Percentiles rank a stretch among this genome's conserved stretches.
These are phyloP conservation scores for Baccha elongata DNA, from an alignment of 2,888 invertebrate species.

Conservation along the genomic window DNA sequence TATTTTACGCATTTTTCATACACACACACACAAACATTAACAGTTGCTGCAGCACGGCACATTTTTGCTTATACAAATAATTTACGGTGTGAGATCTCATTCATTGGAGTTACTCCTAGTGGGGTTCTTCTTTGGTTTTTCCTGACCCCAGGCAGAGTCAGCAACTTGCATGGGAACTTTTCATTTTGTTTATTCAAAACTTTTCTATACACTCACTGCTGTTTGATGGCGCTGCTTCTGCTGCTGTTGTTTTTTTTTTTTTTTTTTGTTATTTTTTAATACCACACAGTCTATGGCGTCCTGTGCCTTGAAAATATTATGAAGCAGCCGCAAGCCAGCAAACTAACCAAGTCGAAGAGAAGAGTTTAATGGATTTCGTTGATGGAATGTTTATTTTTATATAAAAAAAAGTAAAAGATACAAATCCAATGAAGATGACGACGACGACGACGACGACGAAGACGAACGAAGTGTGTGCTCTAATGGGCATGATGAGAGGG, in stretches of 20 bases:
- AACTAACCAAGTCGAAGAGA: slow-evolving; percentile 13
- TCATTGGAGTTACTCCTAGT: slow-evolving; percentile 21
- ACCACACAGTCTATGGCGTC: slow-evolving; percentile 16
- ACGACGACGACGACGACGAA: slow-evolving; percentile 6
- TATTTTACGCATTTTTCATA: slow-evolving; percentile 50
- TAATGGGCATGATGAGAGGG: slow-evolving; percentile 3
- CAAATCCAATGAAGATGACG: slow-evolving; percentile 25
- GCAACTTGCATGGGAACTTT: slow-evolving; percentile 47
- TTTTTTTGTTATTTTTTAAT: background rate
- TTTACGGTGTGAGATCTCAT: slow-evolving; percentile 46
- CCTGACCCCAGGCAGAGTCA: slow-evolving; percentile 22
- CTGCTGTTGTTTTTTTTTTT: background rate
- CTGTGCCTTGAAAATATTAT: slow-evolving; percentile 23
- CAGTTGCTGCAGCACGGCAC: slow-evolving; percentile 24
- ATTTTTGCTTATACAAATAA: slow-evolving; percentile 41
- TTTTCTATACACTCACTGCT: slow-evolving; percentile 26
- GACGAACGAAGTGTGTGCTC: slow-evolving; percentile 1
- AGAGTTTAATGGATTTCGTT: slow-evolving; percentile 54
- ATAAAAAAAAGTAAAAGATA: slow-evolving; percentile 5
- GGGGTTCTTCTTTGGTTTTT: background rate
- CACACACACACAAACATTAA: slow-evolving; percentile 31
- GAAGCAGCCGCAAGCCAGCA: background rate
- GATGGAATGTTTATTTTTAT: slow-evolving; percentile 60
- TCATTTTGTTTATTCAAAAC: slow-evolving; percentile 45
- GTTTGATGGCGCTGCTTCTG: background rate